Base-by-base conservation (phyloP, 2,113 vertebrate genomes). In the Oryzias javanicus region DNA sequence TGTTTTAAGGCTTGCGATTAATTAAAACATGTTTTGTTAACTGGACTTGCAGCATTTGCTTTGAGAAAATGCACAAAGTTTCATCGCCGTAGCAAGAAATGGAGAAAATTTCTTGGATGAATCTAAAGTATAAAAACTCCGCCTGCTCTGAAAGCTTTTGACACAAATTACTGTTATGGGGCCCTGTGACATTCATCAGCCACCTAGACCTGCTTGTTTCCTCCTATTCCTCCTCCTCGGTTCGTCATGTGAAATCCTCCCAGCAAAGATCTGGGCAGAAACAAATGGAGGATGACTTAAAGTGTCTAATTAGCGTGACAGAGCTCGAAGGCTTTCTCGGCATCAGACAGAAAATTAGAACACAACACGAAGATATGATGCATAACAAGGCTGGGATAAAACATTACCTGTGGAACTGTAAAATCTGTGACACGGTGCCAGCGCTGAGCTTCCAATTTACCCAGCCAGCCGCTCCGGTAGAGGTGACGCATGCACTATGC, bases 281-380 rank as follows among this genome's bases (percentile, higher is more conserved):
- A 62, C 67, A 72, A 81, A 71, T 59, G 64, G 72, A 72, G 67
- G 70, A 82, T 60, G 74, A 86, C 80, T 83, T 51, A 52, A 63
- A 12, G 64, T 16, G 60, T 79, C 86, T 89, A 90, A 91, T 91
- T 89, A 89, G 84, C 65, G 78, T 79, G 82, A 88, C 83, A 54
- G 76, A 81, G 77, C 72, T 73, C 15, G 67, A 59, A 79, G 75
- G 72, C 73, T 70, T 64, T 35, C 59, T 64, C 59, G 24, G 79
- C 74, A 83, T 86, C 76, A 76, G 78, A 84, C 71, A 41, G 73
- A 55, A 57, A 81, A 78, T 73, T 79, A 67, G 58, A 83, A 80
- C 72, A 65, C 67, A 82, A 74, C 79, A 72, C 42, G 25, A 65
- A 78, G 71, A 83, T 82, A 75, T 83, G 74, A 89, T 85, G 76